phyloP scores from a whole-genome alignment of 2,888 invertebrate species.

The Cabera pusaria region DNA sequence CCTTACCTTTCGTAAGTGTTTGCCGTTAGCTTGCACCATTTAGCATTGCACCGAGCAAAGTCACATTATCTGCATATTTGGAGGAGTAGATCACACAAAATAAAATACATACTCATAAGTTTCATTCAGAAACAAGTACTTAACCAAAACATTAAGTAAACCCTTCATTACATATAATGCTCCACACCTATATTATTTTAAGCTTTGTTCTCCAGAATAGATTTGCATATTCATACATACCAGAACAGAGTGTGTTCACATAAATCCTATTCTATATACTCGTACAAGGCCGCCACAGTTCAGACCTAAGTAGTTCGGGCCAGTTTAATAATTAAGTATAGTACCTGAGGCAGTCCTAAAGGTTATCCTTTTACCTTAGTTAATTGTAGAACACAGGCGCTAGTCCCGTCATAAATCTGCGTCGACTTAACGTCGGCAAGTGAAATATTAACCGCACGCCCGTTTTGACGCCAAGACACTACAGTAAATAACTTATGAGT shows the following conservation, averaged over 20 bases:
- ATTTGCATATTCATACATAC: too few relatives aligned
- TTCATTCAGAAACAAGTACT: too few relatives aligned
- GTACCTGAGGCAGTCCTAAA: slow-evolving; percentile 26
- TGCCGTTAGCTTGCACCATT: too few relatives aligned
- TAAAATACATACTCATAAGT: too few relatives aligned
- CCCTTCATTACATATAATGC: too few relatives aligned
- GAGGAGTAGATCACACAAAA: too few relatives aligned
- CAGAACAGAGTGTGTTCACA: slow-evolving; percentile 1
- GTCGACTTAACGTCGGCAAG: slow-evolving; percentile 76
- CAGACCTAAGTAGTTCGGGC: slow-evolving; percentile 18
- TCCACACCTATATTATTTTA: slow-evolving; percentile 6
- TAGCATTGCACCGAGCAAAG: too few relatives aligned
- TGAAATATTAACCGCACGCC: slow-evolving; percentile 79
- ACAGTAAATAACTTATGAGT: slow-evolving; percentile 67
- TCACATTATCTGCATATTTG: too few relatives aligned
- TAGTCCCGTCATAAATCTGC: slow-evolving; percentile 69
- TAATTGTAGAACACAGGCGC: slow-evolving; percentile 76
- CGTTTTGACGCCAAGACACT: slow-evolving; percentile 67
- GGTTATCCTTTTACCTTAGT: slow-evolving; percentile 46
- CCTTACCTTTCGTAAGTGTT: too few relatives aligned
- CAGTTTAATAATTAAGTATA: slow-evolving; percentile 22
- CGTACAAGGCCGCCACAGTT: slow-evolving; percentile 10
- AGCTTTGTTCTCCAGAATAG: slow-evolving; percentile 15
- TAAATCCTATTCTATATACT: slow-evolving; percentile 3
- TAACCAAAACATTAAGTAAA: too few relatives aligned